phyloP scores from a whole-genome alignment of 2,888 invertebrate species.

The Seira ritae region DNA sequence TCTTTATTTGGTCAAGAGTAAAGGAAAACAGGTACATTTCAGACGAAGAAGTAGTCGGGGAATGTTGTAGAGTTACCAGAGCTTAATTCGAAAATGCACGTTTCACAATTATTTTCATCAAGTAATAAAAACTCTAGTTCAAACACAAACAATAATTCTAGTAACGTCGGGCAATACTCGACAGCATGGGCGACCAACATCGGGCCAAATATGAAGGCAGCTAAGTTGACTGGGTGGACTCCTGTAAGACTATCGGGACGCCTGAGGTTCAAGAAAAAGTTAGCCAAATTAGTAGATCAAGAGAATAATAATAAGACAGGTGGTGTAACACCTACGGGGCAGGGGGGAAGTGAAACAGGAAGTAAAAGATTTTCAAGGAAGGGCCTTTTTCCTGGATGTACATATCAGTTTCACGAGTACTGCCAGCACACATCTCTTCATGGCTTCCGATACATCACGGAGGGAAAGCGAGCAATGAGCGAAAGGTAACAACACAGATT shows the following conservation, averaged over 20 bases:
- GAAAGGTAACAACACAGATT: constrained; percentile 67
- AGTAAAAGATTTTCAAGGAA: constrained; percentile 30
- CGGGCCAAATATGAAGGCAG: background rate
- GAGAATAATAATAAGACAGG: constrained; percentile 20
- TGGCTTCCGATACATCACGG: constrained; percentile 70
- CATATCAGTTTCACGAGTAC: constrained; percentile 66
- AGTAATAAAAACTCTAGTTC: background rate
- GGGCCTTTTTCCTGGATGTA: constrained; percentile 49
- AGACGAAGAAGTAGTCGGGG: too few relatives aligned
- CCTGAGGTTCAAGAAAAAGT: constrained; percentile 39
- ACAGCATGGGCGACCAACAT: constrained; percentile 36
- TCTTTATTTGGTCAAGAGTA: too few relatives aligned
- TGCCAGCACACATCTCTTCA: constrained; percentile 68
- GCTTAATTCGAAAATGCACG: background rate
- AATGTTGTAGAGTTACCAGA: too few relatives aligned
- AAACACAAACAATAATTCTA: too few relatives aligned
- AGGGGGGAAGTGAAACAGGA: background rate
- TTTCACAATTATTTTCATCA: constrained; percentile 30
- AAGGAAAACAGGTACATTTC: too few relatives aligned
- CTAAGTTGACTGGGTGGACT: constrained; percentile 49
- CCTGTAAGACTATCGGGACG: constrained; percentile 53
- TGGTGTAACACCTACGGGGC: background rate
- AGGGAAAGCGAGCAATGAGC: constrained; percentile 63
- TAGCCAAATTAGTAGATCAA: background rate
- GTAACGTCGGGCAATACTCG: too few relatives aligned